Evolutionary conservation across 2,888 invertebrate genomes (phyloP).

Genomic region (Ophioninae sp.): DNA sequence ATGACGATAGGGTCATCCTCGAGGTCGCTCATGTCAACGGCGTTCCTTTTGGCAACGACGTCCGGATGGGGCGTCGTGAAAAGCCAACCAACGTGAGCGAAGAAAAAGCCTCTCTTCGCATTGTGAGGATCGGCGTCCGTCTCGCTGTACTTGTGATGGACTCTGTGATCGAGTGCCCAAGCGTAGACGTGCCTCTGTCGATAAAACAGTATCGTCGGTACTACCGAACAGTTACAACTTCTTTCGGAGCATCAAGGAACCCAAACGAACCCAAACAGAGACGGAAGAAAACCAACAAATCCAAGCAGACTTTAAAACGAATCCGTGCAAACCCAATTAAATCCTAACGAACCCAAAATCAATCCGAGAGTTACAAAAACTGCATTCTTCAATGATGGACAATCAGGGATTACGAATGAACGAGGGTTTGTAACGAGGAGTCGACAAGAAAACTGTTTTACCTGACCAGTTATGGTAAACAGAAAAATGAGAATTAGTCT

Average conservation of each 20-base stretch:
- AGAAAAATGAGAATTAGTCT: conserved; percentile 86
- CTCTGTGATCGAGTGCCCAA: conserved; percentile 93
- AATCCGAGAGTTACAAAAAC: no score
- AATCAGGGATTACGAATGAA: background rate
- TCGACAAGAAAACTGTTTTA: conserved; percentile 75
- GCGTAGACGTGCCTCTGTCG: conserved; percentile 90
- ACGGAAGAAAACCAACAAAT: no score
- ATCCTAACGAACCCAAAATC: no score
- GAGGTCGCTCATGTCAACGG: conserved; percentile 88
- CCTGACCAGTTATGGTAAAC: conserved; percentile 91
- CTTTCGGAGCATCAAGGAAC: background rate
- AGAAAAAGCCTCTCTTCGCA: conserved; percentile 92
- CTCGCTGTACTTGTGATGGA: conserved; percentile 94
- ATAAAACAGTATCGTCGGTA: conserved; percentile 5
- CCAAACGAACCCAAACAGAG: no score
- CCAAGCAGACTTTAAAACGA: no score
- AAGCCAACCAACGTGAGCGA: conserved; percentile 96
- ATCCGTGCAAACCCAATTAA: no score
- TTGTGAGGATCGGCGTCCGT: conserved; percentile 94
- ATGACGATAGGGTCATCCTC: conserved; percentile 88
- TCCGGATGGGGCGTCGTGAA: conserved; percentile 92
- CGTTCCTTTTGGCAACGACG: conserved; percentile 86
- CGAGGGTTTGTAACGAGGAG: background rate
- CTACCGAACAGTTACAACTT: background rate
- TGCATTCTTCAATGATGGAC: no score